Conservation (phyloP, 2,888 invertebrate genomes). For the Amaurobius ferox region DNA sequence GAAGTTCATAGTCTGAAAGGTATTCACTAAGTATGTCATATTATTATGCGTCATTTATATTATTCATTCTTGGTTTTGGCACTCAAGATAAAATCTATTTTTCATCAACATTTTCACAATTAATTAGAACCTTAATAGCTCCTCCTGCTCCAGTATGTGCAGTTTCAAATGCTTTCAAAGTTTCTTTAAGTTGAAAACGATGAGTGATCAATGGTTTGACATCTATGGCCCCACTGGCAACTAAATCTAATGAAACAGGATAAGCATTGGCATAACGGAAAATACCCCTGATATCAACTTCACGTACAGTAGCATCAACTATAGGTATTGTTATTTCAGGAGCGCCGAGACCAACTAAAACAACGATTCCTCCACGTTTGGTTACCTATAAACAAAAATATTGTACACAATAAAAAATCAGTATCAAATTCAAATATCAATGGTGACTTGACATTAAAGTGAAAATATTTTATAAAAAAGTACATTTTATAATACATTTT, state of each 20-base stretch:
- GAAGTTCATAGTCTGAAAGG: too few relatives aligned
- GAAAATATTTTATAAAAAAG: too few relatives aligned
- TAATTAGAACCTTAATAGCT: slow-evolving; percentile 84
- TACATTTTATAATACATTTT: too few relatives aligned
- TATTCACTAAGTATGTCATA: too few relatives aligned
- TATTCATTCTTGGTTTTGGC: too few relatives aligned
- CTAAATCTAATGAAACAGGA: slow-evolving; percentile 86
- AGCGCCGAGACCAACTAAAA: slow-evolving; percentile 92
- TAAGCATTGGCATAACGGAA: slow-evolving; percentile 96
- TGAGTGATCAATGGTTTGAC: slow-evolving; percentile 90
- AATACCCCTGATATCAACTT: slow-evolving; percentile 94
- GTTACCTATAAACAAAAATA: slow-evolving; percentile 83
- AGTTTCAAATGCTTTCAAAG: slow-evolving; percentile 89
- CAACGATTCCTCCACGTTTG: slow-evolving; percentile 88
- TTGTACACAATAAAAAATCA: too few relatives aligned
- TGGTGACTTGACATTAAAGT: too few relatives aligned
- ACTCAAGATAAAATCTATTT: too few relatives aligned
- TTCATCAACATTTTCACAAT: slow-evolving; percentile 3
- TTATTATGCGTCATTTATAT: too few relatives aligned
- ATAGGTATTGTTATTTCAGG: slow-evolving; percentile 88
- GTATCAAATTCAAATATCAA: too few relatives aligned
- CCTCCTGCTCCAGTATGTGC: slow-evolving; percentile 82
- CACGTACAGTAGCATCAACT: slow-evolving; percentile 86
- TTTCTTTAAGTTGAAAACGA: slow-evolving; percentile 86
- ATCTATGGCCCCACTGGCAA: slow-evolving; percentile 86